phyloP scores from a whole-genome alignment of 2,797 vertebrate species.

The Leptoclinus maculatus region DNA sequence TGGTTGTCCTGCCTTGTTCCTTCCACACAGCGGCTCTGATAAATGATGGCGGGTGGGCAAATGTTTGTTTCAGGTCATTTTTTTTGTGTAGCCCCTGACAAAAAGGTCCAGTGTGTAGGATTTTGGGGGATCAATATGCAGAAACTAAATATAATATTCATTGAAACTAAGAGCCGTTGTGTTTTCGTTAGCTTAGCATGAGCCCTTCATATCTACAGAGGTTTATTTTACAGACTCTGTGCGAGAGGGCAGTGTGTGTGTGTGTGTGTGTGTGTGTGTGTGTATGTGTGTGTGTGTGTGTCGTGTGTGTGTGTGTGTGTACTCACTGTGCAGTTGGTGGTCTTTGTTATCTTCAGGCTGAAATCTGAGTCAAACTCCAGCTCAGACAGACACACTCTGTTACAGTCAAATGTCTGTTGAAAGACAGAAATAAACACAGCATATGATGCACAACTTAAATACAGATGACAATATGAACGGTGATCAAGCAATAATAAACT shows the following conservation, averaged over 20 bases:
- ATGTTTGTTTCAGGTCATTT: slow-evolving; percentile 26
- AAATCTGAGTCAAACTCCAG: slow-evolving; percentile 93
- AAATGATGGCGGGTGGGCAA: slow-evolving; percentile 30
- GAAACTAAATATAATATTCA: no score
- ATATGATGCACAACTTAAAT: background rate
- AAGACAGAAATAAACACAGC: slow-evolving; percentile 16
- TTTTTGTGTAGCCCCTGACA: background rate
- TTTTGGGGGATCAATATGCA: no score
- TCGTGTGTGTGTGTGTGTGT: background rate
- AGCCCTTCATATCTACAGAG: no score
- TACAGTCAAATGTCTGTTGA: slow-evolving; percentile 89
- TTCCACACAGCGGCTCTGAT: slow-evolving; percentile 38
- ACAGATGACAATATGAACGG: background rate
- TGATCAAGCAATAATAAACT: background rate
- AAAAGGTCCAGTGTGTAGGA: background rate
- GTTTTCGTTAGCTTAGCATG: no score
- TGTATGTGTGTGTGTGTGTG: background rate
- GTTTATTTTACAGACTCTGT: background rate
- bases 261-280: background rate
- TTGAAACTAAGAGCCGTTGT: no score
- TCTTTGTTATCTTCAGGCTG: slow-evolving; percentile 85
- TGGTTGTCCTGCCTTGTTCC: slow-evolving; percentile 34
- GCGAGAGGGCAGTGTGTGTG: background rate
- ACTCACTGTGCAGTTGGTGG: slow-evolving; percentile 89
- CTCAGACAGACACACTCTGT: slow-evolving; percentile 84